A percentile compares a stretch with the other conserved stretches of the same genome.
Conservation (phyloP, 2,113 vertebrate species). For the Nycticryphes semicollaris region DNA sequence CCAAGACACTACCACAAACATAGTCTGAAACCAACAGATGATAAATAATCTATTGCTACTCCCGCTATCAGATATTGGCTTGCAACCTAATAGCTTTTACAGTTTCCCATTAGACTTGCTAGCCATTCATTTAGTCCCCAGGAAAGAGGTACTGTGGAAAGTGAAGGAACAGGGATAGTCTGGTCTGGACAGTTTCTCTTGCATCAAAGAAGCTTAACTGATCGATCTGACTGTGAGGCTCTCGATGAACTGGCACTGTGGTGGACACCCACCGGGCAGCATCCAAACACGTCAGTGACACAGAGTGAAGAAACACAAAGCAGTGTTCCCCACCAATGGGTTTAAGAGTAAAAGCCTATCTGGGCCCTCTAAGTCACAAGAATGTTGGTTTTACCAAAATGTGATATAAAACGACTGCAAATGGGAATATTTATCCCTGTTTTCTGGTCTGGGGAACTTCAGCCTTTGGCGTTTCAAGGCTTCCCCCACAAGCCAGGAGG, state of each 20-base stretch:
- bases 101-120: background rate
- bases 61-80: constrained; percentile 44
- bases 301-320: background rate
- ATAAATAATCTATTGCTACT: constrained; percentile 60
- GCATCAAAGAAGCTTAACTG: background rate
- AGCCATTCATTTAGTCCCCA: background rate
- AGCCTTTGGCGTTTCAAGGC: background rate
- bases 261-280: accelerated
- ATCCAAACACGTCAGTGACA: background rate
- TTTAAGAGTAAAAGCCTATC: background rate
- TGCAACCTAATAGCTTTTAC: constrained; percentile 59
- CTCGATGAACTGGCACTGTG: accelerated
- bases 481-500: accelerated
- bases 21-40: background rate
- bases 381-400: background rate
- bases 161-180: background rate
- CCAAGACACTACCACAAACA: constrained; percentile 18
- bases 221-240: accelerated
- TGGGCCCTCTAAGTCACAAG: background rate
- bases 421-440: background rate
- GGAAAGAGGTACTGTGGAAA: background rate
- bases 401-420: background rate
- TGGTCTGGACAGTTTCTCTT: background rate
- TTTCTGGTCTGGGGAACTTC: background rate
- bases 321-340: background rate